Evolutionary conservation across 37 sponge, comb jelly and placozoan genomes (phyloP), one percentile per base, ranked within the genome.

Genomic region (Bolinopsis microptera): DNA sequence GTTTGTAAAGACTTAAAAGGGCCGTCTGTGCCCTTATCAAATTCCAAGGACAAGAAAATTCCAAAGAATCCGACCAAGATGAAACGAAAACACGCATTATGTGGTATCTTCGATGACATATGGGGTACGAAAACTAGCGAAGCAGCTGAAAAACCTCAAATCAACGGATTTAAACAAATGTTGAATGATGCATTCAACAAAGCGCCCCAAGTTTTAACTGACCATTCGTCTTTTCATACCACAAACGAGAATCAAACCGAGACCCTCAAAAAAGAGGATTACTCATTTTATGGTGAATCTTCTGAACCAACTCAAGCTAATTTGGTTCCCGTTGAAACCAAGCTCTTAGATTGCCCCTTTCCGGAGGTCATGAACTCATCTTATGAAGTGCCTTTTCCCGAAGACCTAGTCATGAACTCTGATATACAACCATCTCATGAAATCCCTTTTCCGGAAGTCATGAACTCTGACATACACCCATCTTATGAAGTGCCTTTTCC

Each of bases 101-200:
- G 74, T 70, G 74, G 24, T 70, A 70, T 70, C 21, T 70, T 70
- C 21, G 74, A 70, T n/a, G 74, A 70, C 21, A 70, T 70, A 3
- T 70, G 74, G 74, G 24, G 24, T 8, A 70, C 5, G 74, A 70
- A 48, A 13, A 48, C 61, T 48, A 13, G 9, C 13, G 61, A 48
- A 18, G 9, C 5, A 5, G 61, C 5, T 5, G 13, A 48, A 48
- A 5, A 48, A 48, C 61, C 61, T 48, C 61, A 48, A 48, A 18
- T 48, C 5, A 48, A 48, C 61, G 61, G 61, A 48, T 48, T 48
- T 13, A 48, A 13, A 48, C 61, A 48, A 48, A 48, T 48, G 61
- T 48, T 48, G 5, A 48, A 48, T 13, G 61, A 48, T 48, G 61
- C 13, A 13, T 48, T 48, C 61, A 48, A 13, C 13, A 48, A 48